Conservation (phyloP, 2,113 vertebrate species). For the Cynoglossus semilaevis region DNA sequence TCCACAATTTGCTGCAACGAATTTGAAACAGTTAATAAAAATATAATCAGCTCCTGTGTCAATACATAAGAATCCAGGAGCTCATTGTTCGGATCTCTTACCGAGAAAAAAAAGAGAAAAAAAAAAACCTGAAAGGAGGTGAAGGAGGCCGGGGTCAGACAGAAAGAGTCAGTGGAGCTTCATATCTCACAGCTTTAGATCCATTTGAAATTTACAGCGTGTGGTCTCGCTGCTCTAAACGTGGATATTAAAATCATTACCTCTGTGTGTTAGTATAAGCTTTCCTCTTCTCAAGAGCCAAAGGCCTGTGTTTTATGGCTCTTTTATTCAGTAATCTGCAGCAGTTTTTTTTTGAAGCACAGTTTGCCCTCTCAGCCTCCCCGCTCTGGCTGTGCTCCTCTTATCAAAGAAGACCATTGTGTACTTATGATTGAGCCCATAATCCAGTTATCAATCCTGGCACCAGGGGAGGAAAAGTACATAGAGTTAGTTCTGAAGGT, state of each 20-base stretch:
- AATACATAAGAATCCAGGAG: slow-evolving; percentile 20
- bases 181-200: slow-evolving; percentile 22
- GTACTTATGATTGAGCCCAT: slow-evolving; percentile 44
- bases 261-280: slow-evolving; percentile 52
- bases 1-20: too few relatives aligned
- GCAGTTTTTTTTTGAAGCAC: slow-evolving; percentile 36
- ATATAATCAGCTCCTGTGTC: slow-evolving; percentile 6
- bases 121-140: slow-evolving; percentile 15
- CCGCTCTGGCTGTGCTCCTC: slow-evolving; percentile 19
- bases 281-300: slow-evolving; percentile 40
- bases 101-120: slow-evolving; percentile 22
- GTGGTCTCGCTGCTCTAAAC: slow-evolving; percentile 47
- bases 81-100: slow-evolving; percentile 24
- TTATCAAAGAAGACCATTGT: slow-evolving; percentile 64
- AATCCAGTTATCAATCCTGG: slow-evolving; percentile 59
- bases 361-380: slow-evolving; percentile 27
- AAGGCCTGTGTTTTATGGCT: slow-evolving; percentile 56
- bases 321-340: slow-evolving; percentile 62
- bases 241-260: slow-evolving; percentile 64
- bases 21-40: too few relatives aligned
- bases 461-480: slow-evolving; percentile 15
- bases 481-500: slow-evolving; percentile 37
- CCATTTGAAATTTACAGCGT: slow-evolving; percentile 47
- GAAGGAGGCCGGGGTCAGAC: slow-evolving; percentile 3
- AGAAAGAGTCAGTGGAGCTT: slow-evolving; percentile 2